Evolutionary conservation across 2,888 invertebrate genomes (phyloP), one percentile per base, ranked within the genome.

Genomic region (Lithophane socia): DNA sequence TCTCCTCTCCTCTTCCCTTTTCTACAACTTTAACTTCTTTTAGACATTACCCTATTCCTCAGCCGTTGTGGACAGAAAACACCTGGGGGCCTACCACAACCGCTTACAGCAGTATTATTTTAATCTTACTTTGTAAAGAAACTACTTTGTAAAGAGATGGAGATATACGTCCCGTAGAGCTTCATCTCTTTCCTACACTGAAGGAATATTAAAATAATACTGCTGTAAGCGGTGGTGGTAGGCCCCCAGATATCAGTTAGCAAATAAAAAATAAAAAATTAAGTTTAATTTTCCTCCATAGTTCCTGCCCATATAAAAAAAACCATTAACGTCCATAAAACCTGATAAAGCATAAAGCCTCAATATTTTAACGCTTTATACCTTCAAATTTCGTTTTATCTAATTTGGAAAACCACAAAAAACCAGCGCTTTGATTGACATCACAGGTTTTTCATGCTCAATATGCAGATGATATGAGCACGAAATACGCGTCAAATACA

Each of bases 401-500:
- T 61, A 79, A 87, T 79, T 87, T 86, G 65, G 54, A 54, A 37
- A 56, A 70, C 58, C 71, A 56, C 56, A 74, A 80, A 85, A 79
- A 73, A 75, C 52, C 49, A 52, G 37, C 49, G 60, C 13, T 70
- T 87, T 87, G 83, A 86, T 83, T 83, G 87, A 87, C 87, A 83
- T 73, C 67, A 72, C 71, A 63, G 75, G 75, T 77, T 81, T 83
- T 78, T 81, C 37, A 71, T 61, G 74, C 49, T 16, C 64, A 88
- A 90, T 90, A 89, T 89, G 88, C 84, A 88, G 79, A 89, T 89
- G 83, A 77, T 82, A 82, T 86, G 76, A 82, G 88, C 91, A 89
- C 88, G 47, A 76, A 85, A 92, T 88, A 90, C 75, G 68, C 71
- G 74, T 78, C 85, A 85, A 84, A 84, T 82, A 79, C 65, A 85